Evolutionary conservation across 2,888 invertebrate genomes (phyloP).

Genomic region (Clanis bilineata): DNA sequence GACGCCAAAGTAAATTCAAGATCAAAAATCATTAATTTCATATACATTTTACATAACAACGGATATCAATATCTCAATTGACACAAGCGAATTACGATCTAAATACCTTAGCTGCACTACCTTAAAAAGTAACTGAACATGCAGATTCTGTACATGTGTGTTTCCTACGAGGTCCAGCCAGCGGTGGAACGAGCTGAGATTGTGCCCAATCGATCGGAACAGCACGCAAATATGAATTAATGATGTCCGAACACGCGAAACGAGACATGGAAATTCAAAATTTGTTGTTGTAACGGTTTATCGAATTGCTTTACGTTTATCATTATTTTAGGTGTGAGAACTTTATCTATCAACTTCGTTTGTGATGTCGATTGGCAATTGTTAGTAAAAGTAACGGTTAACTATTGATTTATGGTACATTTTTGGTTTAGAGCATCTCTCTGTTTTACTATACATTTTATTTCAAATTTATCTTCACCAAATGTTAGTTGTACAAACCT

Average conservation of each 20-base stretch:
- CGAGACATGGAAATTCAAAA: slow-evolving; percentile 42
- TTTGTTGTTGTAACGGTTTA: slow-evolving; percentile 42
- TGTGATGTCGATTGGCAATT: not conserved
- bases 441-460: no score
- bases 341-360: slow-evolving; percentile 1
- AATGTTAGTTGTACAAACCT: not conserved
- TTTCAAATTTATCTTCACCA: no score
- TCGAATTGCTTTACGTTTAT: not conserved
- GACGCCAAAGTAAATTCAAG: no score
- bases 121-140: slow-evolving; percentile 49
- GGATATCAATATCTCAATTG: slow-evolving; percentile 17
- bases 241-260: slow-evolving; percentile 52
- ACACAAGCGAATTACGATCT: slow-evolving; percentile 32
- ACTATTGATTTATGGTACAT: not conserved
- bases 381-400: not conserved
- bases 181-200: slow-evolving; percentile 27
- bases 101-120: slow-evolving; percentile 49
- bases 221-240: slow-evolving; percentile 53
- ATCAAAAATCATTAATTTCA: no score
- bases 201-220: slow-evolving; percentile 57
- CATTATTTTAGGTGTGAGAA: not conserved
- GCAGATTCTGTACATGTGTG: slow-evolving; percentile 44
- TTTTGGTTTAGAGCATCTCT: not conserved
- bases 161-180: slow-evolving; percentile 44
- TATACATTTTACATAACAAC: not conserved